Evolutionary conservation across 2,113 vertebrate species (phyloP).

Genomic region (Bufo gargarizans): DNA sequence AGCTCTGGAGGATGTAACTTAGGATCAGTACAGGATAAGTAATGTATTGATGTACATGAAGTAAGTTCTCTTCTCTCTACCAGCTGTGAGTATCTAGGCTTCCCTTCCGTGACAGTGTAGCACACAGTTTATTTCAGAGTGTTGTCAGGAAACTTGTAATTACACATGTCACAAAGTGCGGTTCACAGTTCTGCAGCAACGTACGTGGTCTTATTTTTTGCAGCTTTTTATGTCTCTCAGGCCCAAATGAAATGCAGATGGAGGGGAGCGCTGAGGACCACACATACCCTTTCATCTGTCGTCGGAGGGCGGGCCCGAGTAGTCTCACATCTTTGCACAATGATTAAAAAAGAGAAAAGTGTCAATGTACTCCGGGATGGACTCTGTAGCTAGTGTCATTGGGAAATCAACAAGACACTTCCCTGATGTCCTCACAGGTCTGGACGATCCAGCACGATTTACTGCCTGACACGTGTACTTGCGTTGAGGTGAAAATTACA

Average conservation of each 20-base stretch:
- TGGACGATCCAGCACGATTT: background rate
- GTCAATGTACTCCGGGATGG: background rate
- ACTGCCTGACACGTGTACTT: background rate
- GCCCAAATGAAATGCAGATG: constrained; percentile 47
- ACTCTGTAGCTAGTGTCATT: background rate
- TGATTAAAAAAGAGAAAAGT: background rate
- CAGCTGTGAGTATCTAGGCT: background rate
- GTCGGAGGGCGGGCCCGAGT: constrained; percentile 9
- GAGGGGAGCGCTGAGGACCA: constrained; percentile 26
- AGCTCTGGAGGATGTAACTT: no score
- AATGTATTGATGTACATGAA: no score
- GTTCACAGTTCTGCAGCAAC: constrained; percentile 9
- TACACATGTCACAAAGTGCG: constrained; percentile 18
- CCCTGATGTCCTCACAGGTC: background rate
- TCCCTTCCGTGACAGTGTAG: background rate
- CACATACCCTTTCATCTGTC: constrained; percentile 46
- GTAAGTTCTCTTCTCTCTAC: background rate
- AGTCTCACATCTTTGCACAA: background rate
- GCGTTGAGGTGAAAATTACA: constrained; percentile 29
- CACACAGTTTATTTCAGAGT: background rate
- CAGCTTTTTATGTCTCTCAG: constrained; percentile 20
- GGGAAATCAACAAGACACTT: background rate
- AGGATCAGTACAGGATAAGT: no score
- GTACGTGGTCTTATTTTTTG: constrained; percentile 8
- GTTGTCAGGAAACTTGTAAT: constrained; percentile 1